A percentile compares a stretch with the other conserved stretches of the same genome.
Conservation (phyloP, 2,888 invertebrate genomes). For the Linyphia triangularis region DNA sequence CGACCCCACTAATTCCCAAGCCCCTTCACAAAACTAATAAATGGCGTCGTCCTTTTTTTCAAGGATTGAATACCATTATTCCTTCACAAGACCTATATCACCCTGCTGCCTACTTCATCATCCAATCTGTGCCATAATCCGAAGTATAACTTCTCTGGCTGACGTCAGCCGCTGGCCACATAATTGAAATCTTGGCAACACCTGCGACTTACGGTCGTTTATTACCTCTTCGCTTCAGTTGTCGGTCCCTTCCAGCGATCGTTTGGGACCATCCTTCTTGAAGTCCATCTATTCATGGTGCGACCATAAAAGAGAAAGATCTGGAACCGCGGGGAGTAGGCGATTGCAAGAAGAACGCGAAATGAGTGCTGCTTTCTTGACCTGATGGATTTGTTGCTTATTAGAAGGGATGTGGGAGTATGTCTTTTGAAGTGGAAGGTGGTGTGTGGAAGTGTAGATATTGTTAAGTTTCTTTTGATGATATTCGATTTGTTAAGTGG, state of each 20-base stretch:
- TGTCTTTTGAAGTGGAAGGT: background rate
- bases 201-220: slow-evolving; percentile 55
- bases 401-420: background rate
- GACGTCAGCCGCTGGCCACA: slow-evolving; percentile 17
- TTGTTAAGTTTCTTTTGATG: background rate
- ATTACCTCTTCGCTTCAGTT: slow-evolving; percentile 26
- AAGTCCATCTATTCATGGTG: slow-evolving; percentile 32
- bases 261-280: slow-evolving; percentile 43
- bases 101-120: slow-evolving; percentile 6
- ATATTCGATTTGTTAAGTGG: background rate
- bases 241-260: slow-evolving; percentile 22
- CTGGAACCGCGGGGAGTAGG: background rate
- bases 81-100: background rate
- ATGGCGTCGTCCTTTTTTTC: background rate
- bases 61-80: background rate
- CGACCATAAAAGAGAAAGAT: slow-evolving; percentile 35
- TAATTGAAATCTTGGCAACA: slow-evolving; percentile 53
- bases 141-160: background rate
- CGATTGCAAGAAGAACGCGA: background rate
- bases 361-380: slow-evolving; percentile 18
- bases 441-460: background rate
- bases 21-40: background rate
- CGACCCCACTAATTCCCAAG: background rate
- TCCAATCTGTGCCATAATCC: slow-evolving; percentile 1
- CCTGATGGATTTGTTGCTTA: slow-evolving; percentile 10